Conservation (phyloP, 2,797 vertebrate genomes). For the Platyrinchus mystaceus region DNA sequence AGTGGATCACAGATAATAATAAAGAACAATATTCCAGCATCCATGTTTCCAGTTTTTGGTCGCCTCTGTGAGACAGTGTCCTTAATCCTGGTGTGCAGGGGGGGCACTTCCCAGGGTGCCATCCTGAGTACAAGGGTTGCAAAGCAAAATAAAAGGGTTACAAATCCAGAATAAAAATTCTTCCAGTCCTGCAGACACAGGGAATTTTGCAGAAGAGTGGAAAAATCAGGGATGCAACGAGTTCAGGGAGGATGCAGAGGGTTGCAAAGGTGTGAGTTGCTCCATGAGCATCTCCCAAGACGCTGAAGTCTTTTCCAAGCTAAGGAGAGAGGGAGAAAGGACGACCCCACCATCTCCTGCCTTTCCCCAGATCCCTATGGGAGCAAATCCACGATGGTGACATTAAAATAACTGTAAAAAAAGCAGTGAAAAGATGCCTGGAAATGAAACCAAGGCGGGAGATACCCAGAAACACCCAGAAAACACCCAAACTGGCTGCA, state of each 20-base stretch:
- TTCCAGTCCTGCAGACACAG: not conserved
- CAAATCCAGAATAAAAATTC: not conserved
- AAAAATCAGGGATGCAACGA: not conserved
- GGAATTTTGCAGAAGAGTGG: not conserved
- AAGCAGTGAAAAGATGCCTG: not conserved
- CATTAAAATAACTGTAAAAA: not conserved
- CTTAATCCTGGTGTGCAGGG: not conserved
- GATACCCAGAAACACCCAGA: not conserved
- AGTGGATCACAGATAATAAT: conserved; percentile 48
- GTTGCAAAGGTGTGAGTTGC: not conserved
- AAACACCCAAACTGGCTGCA: not conserved
- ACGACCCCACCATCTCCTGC: not conserved
- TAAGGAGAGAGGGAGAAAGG: rapidly evolving
- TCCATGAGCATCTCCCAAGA: rapidly evolving
- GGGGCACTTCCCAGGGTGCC: not conserved
- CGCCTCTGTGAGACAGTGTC: rapidly evolving
- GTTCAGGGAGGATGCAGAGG: not conserved
- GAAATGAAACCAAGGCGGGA: not conserved
- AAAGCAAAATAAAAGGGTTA: not conserved
- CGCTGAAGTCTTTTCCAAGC: not conserved
- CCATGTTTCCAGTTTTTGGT: not conserved
- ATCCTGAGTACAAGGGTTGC: not conserved
- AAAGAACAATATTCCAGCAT: not conserved
- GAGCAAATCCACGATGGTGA: not conserved
- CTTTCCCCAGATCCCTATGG: not conserved